Evolutionary conservation across 2,113 vertebrate genomes (phyloP).

Genomic region (Rhabdornis inornatus): DNA sequence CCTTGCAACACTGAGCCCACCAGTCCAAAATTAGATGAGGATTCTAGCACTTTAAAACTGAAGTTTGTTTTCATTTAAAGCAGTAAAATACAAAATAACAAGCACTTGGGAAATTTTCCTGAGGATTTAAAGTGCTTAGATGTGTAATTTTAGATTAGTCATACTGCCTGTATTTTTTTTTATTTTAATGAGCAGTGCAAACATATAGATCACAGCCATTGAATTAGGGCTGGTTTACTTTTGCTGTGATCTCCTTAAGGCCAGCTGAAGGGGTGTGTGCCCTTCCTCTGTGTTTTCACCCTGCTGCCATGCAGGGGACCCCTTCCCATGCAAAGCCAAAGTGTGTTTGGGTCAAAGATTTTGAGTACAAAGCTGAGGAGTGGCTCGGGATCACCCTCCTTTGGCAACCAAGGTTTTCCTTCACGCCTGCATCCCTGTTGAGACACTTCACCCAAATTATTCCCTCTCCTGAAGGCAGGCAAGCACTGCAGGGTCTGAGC

Average conservation of each 20-base stretch:
- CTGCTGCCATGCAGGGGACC: not conserved
- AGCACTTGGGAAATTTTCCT: not conserved
- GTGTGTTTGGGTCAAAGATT: not conserved
- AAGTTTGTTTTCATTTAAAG: not conserved
- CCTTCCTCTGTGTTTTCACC: accelerated
- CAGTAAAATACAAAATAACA: not conserved
- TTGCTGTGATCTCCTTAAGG: not conserved
- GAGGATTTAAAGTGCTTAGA: not conserved
- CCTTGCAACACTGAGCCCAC: not conserved
- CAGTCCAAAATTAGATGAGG: not conserved
- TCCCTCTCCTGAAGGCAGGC: not conserved
- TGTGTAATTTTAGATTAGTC: not conserved
- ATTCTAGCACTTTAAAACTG: not conserved
- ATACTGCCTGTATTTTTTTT: not conserved
- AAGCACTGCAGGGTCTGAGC: not conserved
- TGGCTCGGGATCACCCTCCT: not conserved
- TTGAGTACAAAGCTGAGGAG: accelerated
- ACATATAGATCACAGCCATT: accelerated
- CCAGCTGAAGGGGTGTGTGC: not conserved
- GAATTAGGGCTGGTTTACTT: not conserved
- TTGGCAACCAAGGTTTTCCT: not conserved
- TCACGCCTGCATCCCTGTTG: accelerated
- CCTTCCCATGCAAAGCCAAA: not conserved
- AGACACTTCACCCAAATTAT: not conserved
- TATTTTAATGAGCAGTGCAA: not conserved